Percentiles rank a stretch among this genome's conserved stretches.
Evolutionary conservation across 2,797 vertebrate species (phyloP).

Genomic region (Microctenopoma steveboyesi): DNA sequence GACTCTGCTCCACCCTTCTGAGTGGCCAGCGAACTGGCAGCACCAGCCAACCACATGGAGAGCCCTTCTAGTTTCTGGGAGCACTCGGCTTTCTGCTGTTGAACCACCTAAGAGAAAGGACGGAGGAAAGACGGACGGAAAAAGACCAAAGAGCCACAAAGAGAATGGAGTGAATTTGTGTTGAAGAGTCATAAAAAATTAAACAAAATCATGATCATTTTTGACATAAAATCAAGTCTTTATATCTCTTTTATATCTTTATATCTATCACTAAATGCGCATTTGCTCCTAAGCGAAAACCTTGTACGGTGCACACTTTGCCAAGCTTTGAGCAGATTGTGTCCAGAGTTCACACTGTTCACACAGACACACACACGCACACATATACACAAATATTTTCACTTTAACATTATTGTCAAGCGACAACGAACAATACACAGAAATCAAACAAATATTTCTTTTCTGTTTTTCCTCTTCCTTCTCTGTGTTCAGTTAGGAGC

Average conservation of each 20-base stretch:
- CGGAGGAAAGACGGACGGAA: background rate
- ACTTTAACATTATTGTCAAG: conserved; percentile 55
- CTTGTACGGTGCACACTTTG: conserved; percentile 55
- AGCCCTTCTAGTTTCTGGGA: conserved; percentile 90
- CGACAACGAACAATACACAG: conserved; percentile 51
- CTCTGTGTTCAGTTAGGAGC: conserved; percentile 28
- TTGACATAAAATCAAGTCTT: conserved; percentile 6
- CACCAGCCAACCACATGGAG: conserved; percentile 87
- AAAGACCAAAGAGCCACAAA: conserved; percentile 25
- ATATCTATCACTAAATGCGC: background rate
- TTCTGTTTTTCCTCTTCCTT: conserved; percentile 61
- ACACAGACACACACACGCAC: conserved; percentile 36
- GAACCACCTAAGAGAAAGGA: conserved; percentile 83
- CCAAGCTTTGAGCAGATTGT: conserved; percentile 84
- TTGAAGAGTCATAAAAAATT: background rate
- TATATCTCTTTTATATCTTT: background rate
- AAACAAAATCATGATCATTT: background rate
- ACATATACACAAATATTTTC: conserved; percentile 30
- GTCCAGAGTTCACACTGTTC: conserved; percentile 79
- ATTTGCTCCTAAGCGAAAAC: conserved; percentile 16
- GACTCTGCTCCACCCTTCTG: conserved; percentile 78
- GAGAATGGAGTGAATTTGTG: conserved; percentile 11
- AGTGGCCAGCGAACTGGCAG: conserved; percentile 82
- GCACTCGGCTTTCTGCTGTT: conserved; percentile 92
- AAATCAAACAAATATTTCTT: conserved; percentile 51